These are phyloP conservation scores for Loriculus beryllinus DNA, from an alignment of 2,797 vertebrate species.

Conservation along the genomic window DNA sequence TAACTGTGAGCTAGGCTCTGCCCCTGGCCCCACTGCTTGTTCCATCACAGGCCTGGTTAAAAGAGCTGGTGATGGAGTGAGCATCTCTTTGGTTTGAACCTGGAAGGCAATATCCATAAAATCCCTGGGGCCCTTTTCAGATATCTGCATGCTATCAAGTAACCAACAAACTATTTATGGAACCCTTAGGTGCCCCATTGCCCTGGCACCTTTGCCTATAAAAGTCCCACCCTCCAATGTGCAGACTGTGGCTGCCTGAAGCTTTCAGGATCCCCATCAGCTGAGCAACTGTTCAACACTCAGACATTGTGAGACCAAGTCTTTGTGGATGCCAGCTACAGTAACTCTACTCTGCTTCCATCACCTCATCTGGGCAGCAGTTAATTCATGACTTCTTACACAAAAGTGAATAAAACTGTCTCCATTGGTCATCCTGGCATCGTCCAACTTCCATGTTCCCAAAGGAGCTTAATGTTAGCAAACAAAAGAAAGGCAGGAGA, in stretches of 20 bases:
- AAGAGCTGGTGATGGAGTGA: not conserved
- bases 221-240: not conserved
- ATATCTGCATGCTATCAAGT: not conserved
- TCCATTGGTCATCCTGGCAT: not conserved
- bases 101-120: not conserved
- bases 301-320: not conserved
- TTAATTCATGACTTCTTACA: not conserved
- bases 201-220: not conserved
- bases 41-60: not conserved
- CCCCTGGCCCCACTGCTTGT: not conserved
- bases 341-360: not conserved
- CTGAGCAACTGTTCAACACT: not conserved
- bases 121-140: not conserved
- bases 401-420: not conserved
- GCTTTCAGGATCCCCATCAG: not conserved
- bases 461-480: not conserved
- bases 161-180: not conserved
- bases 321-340: not conserved
- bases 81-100: not conserved
- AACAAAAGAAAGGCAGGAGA: not conserved
- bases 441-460: not conserved
- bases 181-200: not conserved
- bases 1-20: not conserved
- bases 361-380: not conserved
- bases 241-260: not conserved